Percentiles rank a stretch among this genome's conserved stretches.
phyloP scores from a whole-genome alignment of 1,140 invertebrate species.

The Macrotrachela quadricornifera region DNA sequence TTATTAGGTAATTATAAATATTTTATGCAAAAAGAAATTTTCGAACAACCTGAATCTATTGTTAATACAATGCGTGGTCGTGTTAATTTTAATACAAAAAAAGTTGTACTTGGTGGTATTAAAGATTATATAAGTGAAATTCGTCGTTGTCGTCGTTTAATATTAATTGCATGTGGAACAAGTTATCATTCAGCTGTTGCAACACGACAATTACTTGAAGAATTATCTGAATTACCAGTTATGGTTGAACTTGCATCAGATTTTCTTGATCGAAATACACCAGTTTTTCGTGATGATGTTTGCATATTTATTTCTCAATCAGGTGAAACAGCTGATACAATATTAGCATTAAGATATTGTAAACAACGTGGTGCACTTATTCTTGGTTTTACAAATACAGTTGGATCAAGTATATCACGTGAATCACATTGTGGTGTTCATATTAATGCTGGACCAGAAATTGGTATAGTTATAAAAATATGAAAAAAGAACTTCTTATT shows the following conservation, averaged over 20 bases:
- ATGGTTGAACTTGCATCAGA: constrained; percentile 96
- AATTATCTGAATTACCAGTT: constrained; percentile 89
- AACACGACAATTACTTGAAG: constrained; percentile 82
- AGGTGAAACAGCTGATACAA: constrained; percentile 89
- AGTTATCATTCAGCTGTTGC: constrained; percentile 96
- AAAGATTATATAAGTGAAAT: constrained; percentile 94
- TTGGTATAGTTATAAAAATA: constrained; percentile 57
- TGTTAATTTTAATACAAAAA: constrained; percentile 49
- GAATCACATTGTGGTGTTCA: constrained; percentile 97
- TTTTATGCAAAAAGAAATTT: constrained; percentile 99
- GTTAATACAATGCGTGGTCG: constrained; percentile 97
- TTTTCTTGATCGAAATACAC: constrained; percentile 87
- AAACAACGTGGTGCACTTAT: constrained; percentile 85
- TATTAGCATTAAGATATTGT: constrained; percentile 80
- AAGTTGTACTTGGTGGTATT: constrained; percentile 50
- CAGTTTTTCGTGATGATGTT: constrained; percentile 95
- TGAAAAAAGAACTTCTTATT: too few species aligned
- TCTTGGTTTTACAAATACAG: constrained; percentile 93
- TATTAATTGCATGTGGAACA: constrained; percentile 95
- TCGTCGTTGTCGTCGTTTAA: constrained; percentile 72
- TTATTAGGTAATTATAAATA: constrained; percentile 55
- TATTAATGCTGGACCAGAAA: constrained; percentile 97
- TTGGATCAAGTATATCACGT: constrained; percentile 97
- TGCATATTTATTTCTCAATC: constrained; percentile 98
- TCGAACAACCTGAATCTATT: constrained; percentile 96